Conservation (phyloP, 2,888 invertebrate species). For the Caenorhabditis sp. region DNA sequence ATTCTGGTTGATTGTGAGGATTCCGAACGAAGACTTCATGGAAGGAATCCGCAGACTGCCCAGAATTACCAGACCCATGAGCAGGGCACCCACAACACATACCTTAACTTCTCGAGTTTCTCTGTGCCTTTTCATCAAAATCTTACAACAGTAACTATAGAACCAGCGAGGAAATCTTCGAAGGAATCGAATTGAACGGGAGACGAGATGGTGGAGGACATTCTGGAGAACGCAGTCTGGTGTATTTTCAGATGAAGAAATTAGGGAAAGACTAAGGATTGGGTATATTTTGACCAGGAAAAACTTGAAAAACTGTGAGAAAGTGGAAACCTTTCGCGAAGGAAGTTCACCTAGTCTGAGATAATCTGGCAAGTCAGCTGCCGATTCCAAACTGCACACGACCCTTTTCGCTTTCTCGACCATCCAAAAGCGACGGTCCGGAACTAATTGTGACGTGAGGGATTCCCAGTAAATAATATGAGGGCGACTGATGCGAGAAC, state of each 20-base stretch:
- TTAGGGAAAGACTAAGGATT: no score
- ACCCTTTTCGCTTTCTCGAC: background rate
- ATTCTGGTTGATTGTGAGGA: conserved; percentile 41
- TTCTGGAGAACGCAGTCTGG: background rate
- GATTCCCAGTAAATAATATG: background rate
- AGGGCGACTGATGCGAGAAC: background rate
- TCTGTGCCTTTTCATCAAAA: background rate
- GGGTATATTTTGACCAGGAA: no score
- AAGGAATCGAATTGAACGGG: background rate
- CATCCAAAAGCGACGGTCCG: conserved; percentile 6
- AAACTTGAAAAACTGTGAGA: conserved; percentile 15
- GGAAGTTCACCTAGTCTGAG: background rate
- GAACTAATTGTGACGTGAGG: conserved; percentile 37
- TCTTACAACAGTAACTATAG: conserved; percentile 17
- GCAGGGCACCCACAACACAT: conserved; percentile 12
- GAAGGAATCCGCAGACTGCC: conserved; percentile 43
- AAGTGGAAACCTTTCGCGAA: conserved; percentile 2
- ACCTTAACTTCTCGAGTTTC: background rate
- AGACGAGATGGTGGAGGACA: background rate
- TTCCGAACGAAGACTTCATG: conserved; percentile 43
- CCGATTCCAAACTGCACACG: background rate
- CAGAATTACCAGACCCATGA: conserved; percentile 35
- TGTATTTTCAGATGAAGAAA: no score
- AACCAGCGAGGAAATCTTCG: conserved; percentile 27
- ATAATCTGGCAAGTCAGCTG: conserved; percentile 1